Base-by-base conservation (phyloP, 2,113 vertebrate species). In the Heterochromis multidens region DNA sequence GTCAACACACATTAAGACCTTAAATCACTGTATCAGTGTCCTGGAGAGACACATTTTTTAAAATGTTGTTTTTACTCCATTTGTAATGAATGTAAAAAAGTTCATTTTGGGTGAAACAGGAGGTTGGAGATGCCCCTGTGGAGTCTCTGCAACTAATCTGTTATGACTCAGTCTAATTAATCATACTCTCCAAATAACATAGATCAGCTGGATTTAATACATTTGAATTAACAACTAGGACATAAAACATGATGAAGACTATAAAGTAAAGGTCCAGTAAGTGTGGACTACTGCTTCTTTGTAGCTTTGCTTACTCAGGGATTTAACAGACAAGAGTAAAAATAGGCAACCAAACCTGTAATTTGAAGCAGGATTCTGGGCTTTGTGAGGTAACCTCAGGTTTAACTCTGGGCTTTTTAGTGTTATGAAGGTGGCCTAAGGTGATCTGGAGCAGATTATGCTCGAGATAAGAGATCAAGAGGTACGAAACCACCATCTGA, bases 71-170 rank as follows among this genome's bases (percentile, higher is more conserved):
- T 74, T 52, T 31, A 74, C 43, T 52, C 17, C 25, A 31, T 74
- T 74, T 52, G 13, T 52, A 52, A 49, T 74, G 27, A 52, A 74
- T 72, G 46, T 52, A 52, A 74, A 31, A 74, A 74, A 0, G 43
- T 14, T 5, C 0, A 31, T 2, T 74, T 31, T 2, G 67, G 0
- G 43, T 31, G 67, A 74, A 21, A 31, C 54, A 10, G 54, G 9
- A 23, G 52, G 9, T 27, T 52, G 67, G 0, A 74, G 43, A 52
- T 7, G 2, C 6, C 17, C 43, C 67, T 31, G 43, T 52, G 67
- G 67, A 72, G 67, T 31, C 46, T 70, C 43, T 72, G 43, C 25
- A 74, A 31, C 29, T 31, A 52, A 52, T 9, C 54, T 0, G 0
- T 21, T 72, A 52, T 72, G 67, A 52, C 17, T 52, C 17, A 31